phyloP scores from a whole-genome alignment of 2,113 vertebrate genomes.

The Vicugna pacos region DNA sequence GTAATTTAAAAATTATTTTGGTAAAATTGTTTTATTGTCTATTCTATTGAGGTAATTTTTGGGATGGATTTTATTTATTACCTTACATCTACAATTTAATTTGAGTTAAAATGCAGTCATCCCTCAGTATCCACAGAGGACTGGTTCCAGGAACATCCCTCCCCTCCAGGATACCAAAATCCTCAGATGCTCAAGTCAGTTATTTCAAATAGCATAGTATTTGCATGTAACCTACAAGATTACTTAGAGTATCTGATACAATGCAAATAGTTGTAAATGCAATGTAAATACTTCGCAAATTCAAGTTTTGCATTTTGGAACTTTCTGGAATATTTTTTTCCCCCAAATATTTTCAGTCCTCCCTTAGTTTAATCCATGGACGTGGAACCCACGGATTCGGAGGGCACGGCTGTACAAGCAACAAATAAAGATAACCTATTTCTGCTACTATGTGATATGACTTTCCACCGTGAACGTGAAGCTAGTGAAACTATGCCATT shows the following conservation, averaged over 20 bases:
- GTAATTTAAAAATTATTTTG: neutral
- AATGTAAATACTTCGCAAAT: no score
- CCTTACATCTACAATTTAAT: constrained; percentile 65
- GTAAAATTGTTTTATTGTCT: neutral
- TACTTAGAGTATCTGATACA: no score
- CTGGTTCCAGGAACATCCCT: no score
- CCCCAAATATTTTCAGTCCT: neutral
- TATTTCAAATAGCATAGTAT: no score
- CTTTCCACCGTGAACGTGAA: constrained; percentile 73
- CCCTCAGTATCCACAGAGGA: no score
- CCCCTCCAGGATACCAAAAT: no score
- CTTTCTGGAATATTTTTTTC: neutral
- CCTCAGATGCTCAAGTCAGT: no score
- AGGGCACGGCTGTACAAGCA: constrained; percentile 61
- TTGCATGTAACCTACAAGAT: no score
- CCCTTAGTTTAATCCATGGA: neutral
- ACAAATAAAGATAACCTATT: constrained; percentile 81
- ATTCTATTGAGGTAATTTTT: neutral
- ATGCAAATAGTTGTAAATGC: no score
- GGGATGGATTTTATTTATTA: constrained; percentile 74
- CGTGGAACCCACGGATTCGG: no score
- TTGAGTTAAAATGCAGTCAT: constrained; percentile 64
- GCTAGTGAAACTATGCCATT: constrained; percentile 74
- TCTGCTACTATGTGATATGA: constrained; percentile 76
- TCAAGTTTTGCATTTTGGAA: neutral